Conservation (phyloP, 2,797 vertebrate species). For the Trachurus trachurus region DNA sequence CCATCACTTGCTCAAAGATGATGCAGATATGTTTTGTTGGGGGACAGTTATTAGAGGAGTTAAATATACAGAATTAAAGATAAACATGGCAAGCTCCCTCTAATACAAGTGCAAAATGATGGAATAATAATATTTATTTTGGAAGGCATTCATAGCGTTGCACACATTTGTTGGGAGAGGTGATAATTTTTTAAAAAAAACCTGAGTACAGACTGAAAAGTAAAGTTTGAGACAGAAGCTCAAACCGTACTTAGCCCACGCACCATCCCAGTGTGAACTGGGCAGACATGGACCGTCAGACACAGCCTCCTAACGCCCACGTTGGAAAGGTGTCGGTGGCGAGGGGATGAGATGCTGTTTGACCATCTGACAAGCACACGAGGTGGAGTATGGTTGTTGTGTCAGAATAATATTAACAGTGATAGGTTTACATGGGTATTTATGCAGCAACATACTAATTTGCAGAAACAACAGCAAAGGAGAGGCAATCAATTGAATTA, state of each 20-base stretch:
- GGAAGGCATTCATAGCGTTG: too few species aligned
- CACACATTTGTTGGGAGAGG: too few species aligned
- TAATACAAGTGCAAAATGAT: too few species aligned
- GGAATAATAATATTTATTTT: too few species aligned
- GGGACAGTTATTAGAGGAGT: neutral
- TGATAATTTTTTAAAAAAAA: too few species aligned
- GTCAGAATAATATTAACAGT: neutral
- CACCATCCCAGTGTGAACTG: too few species aligned
- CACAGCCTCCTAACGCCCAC: neutral
- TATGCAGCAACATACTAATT: neutral
- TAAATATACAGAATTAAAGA: neutral
- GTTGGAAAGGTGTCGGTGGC: neutral
- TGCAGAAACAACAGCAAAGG: too few species aligned
- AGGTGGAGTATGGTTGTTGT: neutral
- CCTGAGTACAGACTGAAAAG: too few species aligned
- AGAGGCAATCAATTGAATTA: neutral
- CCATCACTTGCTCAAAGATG: neutral
- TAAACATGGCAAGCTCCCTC: too few species aligned
- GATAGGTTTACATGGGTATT: neutral
- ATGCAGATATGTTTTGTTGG: constrained; percentile 31
- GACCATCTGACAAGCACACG: neutral
- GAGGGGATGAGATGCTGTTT: neutral
- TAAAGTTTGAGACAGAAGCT: too few species aligned
- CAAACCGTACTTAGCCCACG: too few species aligned
- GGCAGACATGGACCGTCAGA: neutral